Base-by-base conservation (phyloP, 2,888 invertebrate species). In the Spisula subtruncata region DNA sequence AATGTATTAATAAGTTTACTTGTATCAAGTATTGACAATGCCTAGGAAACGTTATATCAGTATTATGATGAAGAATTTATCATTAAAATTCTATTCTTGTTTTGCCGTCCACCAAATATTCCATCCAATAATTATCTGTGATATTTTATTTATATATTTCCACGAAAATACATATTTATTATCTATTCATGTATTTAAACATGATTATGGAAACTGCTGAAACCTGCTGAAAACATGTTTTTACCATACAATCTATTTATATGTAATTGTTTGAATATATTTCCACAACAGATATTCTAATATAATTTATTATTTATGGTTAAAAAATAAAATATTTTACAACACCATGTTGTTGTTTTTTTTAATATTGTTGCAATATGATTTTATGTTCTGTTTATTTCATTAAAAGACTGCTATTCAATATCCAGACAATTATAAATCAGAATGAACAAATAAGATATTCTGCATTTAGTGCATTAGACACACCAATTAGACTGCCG, bases 31-130 rank as follows among this genome's bases (percentile, higher is more conserved):
- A 51, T 51, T 41, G 41, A 41, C 41, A 41, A 41, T 41, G 41
- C 41, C 2, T 41, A 41, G 41, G 8, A 41, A 5, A 41, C 8
- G 41, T 41, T 2, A 41, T 41, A 41, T 8, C 41, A 41, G 41
- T 41, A 41, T 41, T 41, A 41, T 8, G 20, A 56, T 54, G 54
- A 54, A 54, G 20, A 54, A 54, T 6, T 56, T 56, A n/a, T 56
- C 6, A 1, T n/a, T 25, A 25, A 10, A 25, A 66, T 66, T n/a
- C 25, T 25, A 66, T 25, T n/a, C 8, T 66, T 25, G 60, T 25
- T 66, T 25, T 66, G n/a, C 32, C 75, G 75, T 75, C 75, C 75
- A 75, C 25, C 32, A 32, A 60, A 32, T 75, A 75, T 75, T 75
- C 75, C 75, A 75, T 75, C 75, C 32, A 14, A 32, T 1, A 18